Evolutionary conservation across 92 coral and sea anemone species (phyloP), one percentile per base, ranked within the genome.

Genomic region (Heliopora coerulea): DNA sequence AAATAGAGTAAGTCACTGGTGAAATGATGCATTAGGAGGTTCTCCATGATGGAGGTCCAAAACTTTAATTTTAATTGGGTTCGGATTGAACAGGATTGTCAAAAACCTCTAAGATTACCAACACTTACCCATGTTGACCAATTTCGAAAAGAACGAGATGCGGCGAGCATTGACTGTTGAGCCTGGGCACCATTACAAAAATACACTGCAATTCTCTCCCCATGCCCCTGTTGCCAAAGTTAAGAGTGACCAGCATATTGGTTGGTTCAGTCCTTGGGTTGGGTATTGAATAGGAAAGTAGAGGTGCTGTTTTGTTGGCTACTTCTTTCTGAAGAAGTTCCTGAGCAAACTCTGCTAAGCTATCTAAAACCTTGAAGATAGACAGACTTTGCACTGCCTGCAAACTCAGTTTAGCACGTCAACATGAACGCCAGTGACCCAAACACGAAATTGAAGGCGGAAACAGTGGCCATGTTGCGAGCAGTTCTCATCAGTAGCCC

Each of bases 401-500:
- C 17, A 50, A 17, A 50, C 58, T 5, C 6, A 50, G 5, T 5
- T 56, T 56, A 4, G 11, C 11, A 13, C 29, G 14, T 17, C 6
- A 23, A 23, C 30, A 56, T 4, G 61, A 56, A 14, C 3, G 10
- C 12, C 15, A 46, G n/a, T n/a, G 68, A 31, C 12, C 23, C 17
- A 28, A 70, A 52, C 18, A 88, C 80, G 76, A 89, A 89, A 65
- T 57, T 85, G 0, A 52, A 70, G 65, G 78, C 78, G 72, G 91
- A 95, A 79, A 95, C 99, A 6, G 95, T 84, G 49, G 86, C 91
- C 3, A 79, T 88, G 91, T 78, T 95, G 29, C 72, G 99, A 49
- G 89, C 99, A 10, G 99, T 95, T 24, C 86, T 95, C 24, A 78
- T 95, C n/a, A 95, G 96, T 88, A 86, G 96, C 62, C 89, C 96